Conservation (phyloP, 64 coral and sea anemone species). For the Stylophora pistillata region DNA sequence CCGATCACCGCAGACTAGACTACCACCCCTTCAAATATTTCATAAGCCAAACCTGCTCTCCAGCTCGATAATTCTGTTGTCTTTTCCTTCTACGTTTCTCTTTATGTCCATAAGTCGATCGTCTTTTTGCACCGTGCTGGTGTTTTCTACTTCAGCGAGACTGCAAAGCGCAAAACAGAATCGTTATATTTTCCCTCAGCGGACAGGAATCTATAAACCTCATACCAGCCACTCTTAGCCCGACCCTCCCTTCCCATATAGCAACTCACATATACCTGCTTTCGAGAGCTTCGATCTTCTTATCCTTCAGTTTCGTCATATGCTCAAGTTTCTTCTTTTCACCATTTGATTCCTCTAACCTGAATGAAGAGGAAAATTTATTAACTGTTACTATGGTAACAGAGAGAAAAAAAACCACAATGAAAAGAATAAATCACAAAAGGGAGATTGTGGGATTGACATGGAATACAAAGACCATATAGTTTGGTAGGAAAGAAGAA, state of each 20-base stretch:
- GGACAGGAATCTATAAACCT: too few species aligned
- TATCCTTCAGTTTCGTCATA: conserved; percentile 87
- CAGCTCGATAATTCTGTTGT: conserved; percentile 87
- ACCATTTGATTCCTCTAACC: conserved; percentile 81
- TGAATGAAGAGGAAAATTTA: not conserved
- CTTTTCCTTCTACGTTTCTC: conserved; percentile 71
- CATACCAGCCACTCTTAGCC: too few species aligned
- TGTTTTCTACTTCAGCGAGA: conserved; percentile 75
- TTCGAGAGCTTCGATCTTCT: conserved; percentile 86
- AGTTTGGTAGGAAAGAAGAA: too few species aligned
- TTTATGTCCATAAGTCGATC: conserved; percentile 74
- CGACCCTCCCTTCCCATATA: too few species aligned
- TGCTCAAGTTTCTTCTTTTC: conserved; percentile 85
- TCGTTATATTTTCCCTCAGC: not conserved
- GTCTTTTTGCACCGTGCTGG: conserved; percentile 57
- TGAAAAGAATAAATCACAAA: too few species aligned
- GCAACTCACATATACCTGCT: conserved; percentile 53
- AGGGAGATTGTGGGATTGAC: too few species aligned
- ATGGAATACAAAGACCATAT: too few species aligned
- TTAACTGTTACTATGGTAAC: too few species aligned
- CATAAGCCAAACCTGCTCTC: conserved; percentile 70
- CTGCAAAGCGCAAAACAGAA: conserved; percentile 21
- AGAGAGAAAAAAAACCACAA: too few species aligned
- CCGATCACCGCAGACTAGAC: not conserved
- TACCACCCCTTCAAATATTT: not conserved